These are phyloP conservation scores for Tragelaphus strepsiceros DNA, from an alignment of 2,113 vertebrate species.

Conservation along the genomic window DNA sequence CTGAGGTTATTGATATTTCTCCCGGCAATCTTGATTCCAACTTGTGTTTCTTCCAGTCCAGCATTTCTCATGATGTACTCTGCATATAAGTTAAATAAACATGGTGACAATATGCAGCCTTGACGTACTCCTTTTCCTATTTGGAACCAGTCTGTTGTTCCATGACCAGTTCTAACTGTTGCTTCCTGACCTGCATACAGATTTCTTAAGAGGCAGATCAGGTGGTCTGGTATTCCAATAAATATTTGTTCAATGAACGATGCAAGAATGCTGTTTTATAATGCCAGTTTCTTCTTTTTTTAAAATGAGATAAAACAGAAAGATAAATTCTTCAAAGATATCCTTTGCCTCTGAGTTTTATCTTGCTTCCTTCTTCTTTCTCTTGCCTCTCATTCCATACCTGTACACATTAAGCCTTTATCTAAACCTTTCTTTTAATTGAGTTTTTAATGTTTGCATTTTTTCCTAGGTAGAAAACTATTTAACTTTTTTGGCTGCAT, in stretches of 20 bases:
- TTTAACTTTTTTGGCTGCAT: neutral
- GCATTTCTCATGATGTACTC: no score
- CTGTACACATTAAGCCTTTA: neutral
- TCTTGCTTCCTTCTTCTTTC: neutral
- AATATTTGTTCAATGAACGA: neutral
- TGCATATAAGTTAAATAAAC: no score
- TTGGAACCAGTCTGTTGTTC: no score
- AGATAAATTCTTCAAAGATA: neutral
- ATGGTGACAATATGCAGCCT: no score
- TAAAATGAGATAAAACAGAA: neutral
- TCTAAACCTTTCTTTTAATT: neutral
- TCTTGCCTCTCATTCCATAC: neutral
- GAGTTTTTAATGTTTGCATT: neutral
- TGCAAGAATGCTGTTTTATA: neutral
- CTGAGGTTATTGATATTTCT: no score
- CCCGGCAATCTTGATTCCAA: no score
- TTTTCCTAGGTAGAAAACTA: neutral
- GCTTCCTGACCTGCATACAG: no score
- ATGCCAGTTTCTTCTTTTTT: neutral
- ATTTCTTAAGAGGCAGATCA: no score
- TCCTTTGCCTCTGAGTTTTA: neutral
- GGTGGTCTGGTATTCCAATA: neutral
- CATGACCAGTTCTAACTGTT: no score
- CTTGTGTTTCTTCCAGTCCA: no score
- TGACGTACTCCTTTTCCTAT: no score